Conservation (phyloP, 2,888 invertebrate species). For the Epinotia nisella region DNA sequence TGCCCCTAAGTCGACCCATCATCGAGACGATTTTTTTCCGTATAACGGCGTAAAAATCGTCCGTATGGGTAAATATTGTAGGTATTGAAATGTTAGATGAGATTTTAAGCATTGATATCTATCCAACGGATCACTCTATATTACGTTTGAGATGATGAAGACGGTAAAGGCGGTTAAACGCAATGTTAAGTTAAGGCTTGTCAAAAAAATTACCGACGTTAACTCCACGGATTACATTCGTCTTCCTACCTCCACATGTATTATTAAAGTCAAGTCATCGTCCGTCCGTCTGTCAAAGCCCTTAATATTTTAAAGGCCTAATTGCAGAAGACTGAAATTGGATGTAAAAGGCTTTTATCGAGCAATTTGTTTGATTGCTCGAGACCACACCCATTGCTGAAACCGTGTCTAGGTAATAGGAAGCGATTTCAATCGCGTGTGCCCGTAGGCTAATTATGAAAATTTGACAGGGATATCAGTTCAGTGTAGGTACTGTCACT, state of each 20-base stretch:
- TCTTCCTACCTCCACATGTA: slow-evolving; percentile 49
- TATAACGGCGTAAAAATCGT: no score
- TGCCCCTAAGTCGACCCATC: no score
- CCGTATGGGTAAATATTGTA: no score
- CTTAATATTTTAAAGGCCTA: slow-evolving; percentile 64
- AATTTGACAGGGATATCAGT: not conserved
- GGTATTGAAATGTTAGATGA: no score
- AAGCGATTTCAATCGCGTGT: slow-evolving; percentile 2
- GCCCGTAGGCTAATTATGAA: not conserved
- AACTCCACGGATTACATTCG: slow-evolving; percentile 49
- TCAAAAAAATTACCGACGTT: no score
- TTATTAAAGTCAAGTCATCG: slow-evolving; percentile 57
- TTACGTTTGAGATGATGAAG: no score
- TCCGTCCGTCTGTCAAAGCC: slow-evolving; percentile 57
- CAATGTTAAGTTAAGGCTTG: no score
- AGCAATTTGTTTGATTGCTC: slow-evolving; percentile 63
- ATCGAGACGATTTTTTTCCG: no score
- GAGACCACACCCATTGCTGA: slow-evolving; percentile 41
- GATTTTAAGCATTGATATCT: no score
- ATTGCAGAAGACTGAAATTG: slow-evolving; percentile 56
- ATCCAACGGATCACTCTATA: no score
- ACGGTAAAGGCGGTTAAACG: no score
- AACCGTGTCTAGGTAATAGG: slow-evolving; percentile 24
- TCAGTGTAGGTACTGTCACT: not conserved
- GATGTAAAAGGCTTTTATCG: slow-evolving; percentile 59